These are phyloP conservation scores for Isotomurus palustris DNA, from an alignment of 2,888 invertebrate species.

Conservation along the genomic window DNA sequence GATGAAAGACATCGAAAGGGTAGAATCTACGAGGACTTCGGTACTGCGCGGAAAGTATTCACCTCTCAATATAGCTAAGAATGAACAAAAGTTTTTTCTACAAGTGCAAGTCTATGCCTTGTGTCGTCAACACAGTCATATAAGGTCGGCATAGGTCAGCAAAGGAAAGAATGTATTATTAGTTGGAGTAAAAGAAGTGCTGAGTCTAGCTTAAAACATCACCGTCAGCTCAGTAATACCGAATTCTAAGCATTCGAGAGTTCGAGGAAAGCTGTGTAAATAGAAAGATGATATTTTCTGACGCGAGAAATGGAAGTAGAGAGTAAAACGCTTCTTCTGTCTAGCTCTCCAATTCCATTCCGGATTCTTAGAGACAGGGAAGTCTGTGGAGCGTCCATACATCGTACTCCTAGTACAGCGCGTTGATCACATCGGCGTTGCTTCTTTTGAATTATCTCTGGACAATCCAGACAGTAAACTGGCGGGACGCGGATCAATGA, in stretches of 20 bases:
- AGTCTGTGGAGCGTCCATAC: not conserved
- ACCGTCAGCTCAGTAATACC: not conserved
- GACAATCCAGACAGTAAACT: not conserved
- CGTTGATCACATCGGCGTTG: too few species aligned
- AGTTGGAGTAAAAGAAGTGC: not conserved
- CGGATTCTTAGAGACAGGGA: not conserved
- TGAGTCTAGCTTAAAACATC: too few species aligned
- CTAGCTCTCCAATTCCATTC: too few species aligned
- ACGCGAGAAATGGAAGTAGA: too few species aligned
- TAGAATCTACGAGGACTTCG: too few species aligned
- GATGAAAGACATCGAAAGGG: conserved; percentile 1
- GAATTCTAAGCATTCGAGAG: too few species aligned
- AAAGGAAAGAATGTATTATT: not conserved
- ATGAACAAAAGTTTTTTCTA: too few species aligned
- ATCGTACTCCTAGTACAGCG: not conserved
- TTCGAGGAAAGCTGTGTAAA: conserved; percentile 3
- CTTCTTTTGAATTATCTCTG: not conserved
- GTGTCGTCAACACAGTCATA: too few species aligned
- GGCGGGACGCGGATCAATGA: conserved; percentile 38
- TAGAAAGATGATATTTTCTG: conserved; percentile 8
- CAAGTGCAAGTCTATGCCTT: too few species aligned
- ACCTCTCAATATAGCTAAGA: too few species aligned
- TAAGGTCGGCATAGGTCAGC: not conserved
- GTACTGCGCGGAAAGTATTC: too few species aligned
- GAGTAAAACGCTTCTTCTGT: too few species aligned